phyloP scores from a whole-genome alignment of 2,113 vertebrate genomes.

The Oryzias javanicus region DNA sequence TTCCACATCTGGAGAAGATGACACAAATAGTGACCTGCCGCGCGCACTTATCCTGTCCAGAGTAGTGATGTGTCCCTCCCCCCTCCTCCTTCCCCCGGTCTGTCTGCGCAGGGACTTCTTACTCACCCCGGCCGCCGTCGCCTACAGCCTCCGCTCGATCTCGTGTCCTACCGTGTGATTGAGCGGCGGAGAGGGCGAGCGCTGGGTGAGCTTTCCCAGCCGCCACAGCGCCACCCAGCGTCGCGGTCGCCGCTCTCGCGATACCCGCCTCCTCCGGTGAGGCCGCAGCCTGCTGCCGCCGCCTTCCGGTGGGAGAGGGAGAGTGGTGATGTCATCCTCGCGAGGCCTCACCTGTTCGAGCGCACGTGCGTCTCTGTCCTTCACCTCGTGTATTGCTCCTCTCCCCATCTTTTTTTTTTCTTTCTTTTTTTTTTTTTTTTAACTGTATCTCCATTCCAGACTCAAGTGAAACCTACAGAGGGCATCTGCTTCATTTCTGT shows the following conservation, averaged over 20 bases:
- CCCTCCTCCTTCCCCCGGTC: background rate
- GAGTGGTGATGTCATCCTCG: conserved; percentile 50
- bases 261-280: conserved; percentile 37
- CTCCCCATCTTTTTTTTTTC: background rate
- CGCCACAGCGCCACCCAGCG: conserved; percentile 67
- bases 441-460: background rate
- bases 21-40: background rate
- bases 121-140: conserved; percentile 56
- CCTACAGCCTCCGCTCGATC: conserved; percentile 56
- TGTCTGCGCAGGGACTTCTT: conserved; percentile 3
- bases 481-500: conserved; percentile 41
- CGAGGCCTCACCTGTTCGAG: conserved; percentile 20
- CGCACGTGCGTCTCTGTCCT: background rate
- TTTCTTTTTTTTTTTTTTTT: too few relatives aligned
- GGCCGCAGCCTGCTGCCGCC: conserved; percentile 46
- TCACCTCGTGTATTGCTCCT: background rate
- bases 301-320: conserved; percentile 38
- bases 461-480: conserved; percentile 12
- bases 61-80: conserved; percentile 11
- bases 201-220: conserved; percentile 42
- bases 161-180: conserved; percentile 61
- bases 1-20: conserved; percentile 28
- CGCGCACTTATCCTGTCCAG: conserved; percentile 25
- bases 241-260: conserved; percentile 71
- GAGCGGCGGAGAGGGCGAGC: conserved; percentile 54